phyloP scores from a whole-genome alignment of 2,797 vertebrate species.

The Falco naumanni region DNA sequence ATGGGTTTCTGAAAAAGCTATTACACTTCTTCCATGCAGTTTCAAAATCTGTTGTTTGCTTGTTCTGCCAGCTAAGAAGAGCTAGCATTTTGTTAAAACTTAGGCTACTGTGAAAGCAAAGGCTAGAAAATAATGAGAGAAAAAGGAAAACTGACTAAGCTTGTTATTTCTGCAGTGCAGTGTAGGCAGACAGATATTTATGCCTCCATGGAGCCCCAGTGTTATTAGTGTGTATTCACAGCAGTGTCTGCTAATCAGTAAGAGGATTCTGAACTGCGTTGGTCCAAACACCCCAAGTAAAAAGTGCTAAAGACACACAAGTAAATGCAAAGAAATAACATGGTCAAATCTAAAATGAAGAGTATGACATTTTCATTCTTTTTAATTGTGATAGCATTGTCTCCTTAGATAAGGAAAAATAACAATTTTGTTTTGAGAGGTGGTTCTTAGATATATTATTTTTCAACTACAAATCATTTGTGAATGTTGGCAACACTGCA shows the following conservation, averaged over 20 bases:
- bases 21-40: background rate
- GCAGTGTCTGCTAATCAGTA: background rate
- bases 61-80: background rate
- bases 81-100: background rate
- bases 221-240: background rate
- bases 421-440: background rate
- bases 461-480: background rate
- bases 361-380: background rate
- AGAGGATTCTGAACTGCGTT: background rate
- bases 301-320: background rate
- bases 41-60: background rate
- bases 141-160: background rate
- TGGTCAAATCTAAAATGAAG: background rate
- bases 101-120: background rate
- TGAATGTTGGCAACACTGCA: background rate
- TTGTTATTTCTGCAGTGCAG: background rate
- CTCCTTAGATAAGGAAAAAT: background rate
- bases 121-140: background rate
- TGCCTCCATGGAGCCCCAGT: background rate
- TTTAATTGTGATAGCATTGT: background rate
- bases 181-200: background rate
- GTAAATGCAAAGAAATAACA: background rate
- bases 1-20: background rate
- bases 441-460: background rate
- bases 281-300: background rate